phyloP scores from a whole-genome alignment of 1,140 invertebrate genomes.

The Drosophila lini region DNA sequence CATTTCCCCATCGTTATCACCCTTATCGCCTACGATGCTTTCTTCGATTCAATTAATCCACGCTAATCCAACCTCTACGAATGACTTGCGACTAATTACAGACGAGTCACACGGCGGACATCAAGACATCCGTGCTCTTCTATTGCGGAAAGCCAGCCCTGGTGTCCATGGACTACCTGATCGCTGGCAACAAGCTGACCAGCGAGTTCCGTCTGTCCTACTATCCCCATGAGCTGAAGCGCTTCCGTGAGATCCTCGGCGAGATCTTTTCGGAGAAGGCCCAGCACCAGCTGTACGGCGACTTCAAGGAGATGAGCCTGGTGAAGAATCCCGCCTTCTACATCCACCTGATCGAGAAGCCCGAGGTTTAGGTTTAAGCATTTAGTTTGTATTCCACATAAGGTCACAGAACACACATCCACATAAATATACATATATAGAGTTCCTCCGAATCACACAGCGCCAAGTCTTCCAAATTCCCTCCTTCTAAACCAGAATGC shows the following conservation, averaged over 20 bases:
- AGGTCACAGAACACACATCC: slow-evolving; percentile 37
- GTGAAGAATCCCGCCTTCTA: slow-evolving; percentile 91
- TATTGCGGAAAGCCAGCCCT: slow-evolving; percentile 89
- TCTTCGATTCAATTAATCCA: slow-evolving; percentile 25
- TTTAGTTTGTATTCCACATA: slow-evolving; percentile 49
- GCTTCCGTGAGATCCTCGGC: slow-evolving; percentile 89
- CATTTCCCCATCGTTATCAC: slow-evolving; percentile 9
- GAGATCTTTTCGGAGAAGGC: slow-evolving; percentile 89
- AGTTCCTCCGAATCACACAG: slow-evolving; percentile 46
- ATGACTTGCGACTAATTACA: slow-evolving; percentile 84
- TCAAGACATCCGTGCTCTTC: slow-evolving; percentile 92
- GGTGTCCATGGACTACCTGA: slow-evolving; percentile 92
- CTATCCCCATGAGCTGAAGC: slow-evolving; percentile 91
- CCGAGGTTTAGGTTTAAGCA: slow-evolving; percentile 55
- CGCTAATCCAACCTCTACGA: slow-evolving; percentile 9
- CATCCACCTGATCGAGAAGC: slow-evolving; percentile 92
- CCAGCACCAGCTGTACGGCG: slow-evolving; percentile 90
- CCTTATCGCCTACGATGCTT: slow-evolving; percentile 11
- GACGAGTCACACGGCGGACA: slow-evolving; percentile 92
- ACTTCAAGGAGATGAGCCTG: slow-evolving; percentile 89
- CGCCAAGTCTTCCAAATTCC: slow-evolving; percentile 14
- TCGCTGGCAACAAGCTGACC: slow-evolving; percentile 86
- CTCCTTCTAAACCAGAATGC: slow-evolving; percentile 38
- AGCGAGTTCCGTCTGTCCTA: slow-evolving; percentile 94
- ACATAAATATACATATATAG: slow-evolving; percentile 40